phyloP scores from a whole-genome alignment of 1,140 invertebrate species.

The Drosophila watanabei region DNA sequence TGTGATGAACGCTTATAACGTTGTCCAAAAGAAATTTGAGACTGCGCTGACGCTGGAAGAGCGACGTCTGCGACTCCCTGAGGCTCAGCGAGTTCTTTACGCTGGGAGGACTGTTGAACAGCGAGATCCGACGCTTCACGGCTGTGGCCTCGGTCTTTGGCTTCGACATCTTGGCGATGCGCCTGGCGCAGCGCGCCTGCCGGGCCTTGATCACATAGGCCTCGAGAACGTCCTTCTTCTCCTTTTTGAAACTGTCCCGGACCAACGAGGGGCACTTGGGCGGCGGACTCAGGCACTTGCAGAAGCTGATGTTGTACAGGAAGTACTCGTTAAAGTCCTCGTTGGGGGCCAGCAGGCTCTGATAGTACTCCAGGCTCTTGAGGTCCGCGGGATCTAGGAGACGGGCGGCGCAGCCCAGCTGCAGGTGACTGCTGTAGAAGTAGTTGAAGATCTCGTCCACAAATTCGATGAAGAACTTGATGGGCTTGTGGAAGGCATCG shows the following conservation, averaged over 20 bases:
- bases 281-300: constrained; percentile 53
- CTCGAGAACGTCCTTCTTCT: constrained; percentile 6
- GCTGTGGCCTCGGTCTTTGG: background rate
- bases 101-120: background rate
- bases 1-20: background rate
- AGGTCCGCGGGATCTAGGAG: constrained; percentile 68
- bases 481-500: constrained; percentile 73
- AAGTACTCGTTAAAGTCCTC: constrained; percentile 78
- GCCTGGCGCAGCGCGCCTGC: constrained; percentile 10
- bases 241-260: background rate
- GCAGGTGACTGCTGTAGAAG: constrained; percentile 51
- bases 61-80: background rate
- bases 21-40: background rate
- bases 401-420: constrained; percentile 48
- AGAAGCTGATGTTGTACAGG: constrained; percentile 60
- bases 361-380: constrained; percentile 48
- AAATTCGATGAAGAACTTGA: constrained; percentile 67
- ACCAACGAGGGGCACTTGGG: background rate
- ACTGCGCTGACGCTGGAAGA: background rate
- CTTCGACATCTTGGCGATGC: constrained; percentile 1
- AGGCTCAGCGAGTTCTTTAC: background rate
- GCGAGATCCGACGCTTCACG: background rate
- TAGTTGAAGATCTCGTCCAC: constrained; percentile 71
- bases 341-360: constrained; percentile 39
- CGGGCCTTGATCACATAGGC: constrained; percentile 1